Evolutionary conservation across 2,888 invertebrate species (phyloP).

Genomic region (Mesorhabditis spiculigera): DNA sequence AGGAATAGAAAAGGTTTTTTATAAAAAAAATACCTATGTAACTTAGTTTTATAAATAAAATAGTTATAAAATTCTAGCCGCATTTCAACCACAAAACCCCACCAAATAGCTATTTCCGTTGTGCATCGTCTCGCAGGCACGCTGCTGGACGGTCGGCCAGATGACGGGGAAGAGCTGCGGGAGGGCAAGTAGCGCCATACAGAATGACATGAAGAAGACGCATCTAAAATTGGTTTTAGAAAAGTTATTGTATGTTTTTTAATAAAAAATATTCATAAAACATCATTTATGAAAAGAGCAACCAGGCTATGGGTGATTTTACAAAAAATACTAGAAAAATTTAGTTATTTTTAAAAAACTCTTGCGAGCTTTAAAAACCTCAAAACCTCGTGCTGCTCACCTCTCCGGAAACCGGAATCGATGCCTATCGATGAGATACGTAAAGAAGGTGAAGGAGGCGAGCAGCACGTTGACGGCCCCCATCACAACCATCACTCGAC

Average conservation of each 20-base stretch:
- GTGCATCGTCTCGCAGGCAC: constrained; percentile 32
- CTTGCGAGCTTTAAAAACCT: too few relatives aligned
- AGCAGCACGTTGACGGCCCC: constrained; percentile 83
- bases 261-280: constrained; percentile 9
- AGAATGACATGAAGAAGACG: constrained; percentile 91
- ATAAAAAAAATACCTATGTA: not conserved
- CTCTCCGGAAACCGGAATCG: constrained; percentile 95
- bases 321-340: too few relatives aligned
- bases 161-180: constrained; percentile 70
- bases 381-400: constrained; percentile 22
- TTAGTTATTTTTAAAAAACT: not conserved
- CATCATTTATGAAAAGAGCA: too few relatives aligned
- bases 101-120: constrained; percentile 28
- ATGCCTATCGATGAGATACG: constrained; percentile 88
- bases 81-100: not conserved
- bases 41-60: not conserved
- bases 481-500: constrained; percentile 87
- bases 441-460: constrained; percentile 76
- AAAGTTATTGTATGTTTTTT: constrained; percentile 6
- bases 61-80: not conserved
- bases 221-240: constrained; percentile 63
- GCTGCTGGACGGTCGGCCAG: constrained; percentile 17
- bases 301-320: too few relatives aligned
- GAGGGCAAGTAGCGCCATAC: constrained; percentile 88
- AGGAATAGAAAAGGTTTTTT: not conserved